These are phyloP conservation scores for Helicoverpa armigera DNA, from an alignment of 1,140 invertebrate species.

Conservation along the genomic window DNA sequence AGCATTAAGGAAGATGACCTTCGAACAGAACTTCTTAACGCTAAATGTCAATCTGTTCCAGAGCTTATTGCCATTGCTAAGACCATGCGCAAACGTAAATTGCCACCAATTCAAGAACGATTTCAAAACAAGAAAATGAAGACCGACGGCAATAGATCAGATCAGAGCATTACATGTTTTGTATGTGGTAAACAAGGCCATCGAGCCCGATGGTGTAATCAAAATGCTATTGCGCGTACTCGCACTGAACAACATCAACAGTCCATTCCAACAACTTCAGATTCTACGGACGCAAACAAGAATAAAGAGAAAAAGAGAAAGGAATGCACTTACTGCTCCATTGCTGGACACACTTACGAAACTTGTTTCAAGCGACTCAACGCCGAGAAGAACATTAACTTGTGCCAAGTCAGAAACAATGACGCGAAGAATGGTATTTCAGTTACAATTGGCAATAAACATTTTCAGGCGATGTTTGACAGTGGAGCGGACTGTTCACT, in stretches of 20 bases:
- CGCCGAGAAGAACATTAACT: slow-evolving; percentile 23
- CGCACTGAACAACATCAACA: slow-evolving; percentile 36
- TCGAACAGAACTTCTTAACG: too few relatives aligned
- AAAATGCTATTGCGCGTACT: slow-evolving; percentile 43
- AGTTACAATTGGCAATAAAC: not conserved
- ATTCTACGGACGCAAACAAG: not conserved
- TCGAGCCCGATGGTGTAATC: too few relatives aligned
- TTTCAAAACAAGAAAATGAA: too few relatives aligned
- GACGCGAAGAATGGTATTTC: not conserved
- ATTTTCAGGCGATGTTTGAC: slow-evolving; percentile 2
- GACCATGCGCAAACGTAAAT: too few relatives aligned
- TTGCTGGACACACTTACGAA: slow-evolving; percentile 35
- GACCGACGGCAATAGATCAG: too few relatives aligned
- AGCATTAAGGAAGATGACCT: too few relatives aligned
- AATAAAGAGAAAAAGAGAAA: too few relatives aligned
- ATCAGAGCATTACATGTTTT: too few relatives aligned
- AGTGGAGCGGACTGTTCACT: slow-evolving; percentile 23
- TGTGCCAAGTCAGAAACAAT: slow-evolving; percentile 27
- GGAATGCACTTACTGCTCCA: slow-evolving; percentile 38
- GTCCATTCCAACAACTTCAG: not conserved
- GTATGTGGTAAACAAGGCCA: too few relatives aligned
- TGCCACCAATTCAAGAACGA: too few relatives aligned
- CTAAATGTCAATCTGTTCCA: too few relatives aligned
- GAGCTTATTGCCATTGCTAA: too few relatives aligned
- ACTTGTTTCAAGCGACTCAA: slow-evolving; percentile 44